Base-by-base conservation (phyloP, 2,888 invertebrate species). In the Heliconius sara region DNA sequence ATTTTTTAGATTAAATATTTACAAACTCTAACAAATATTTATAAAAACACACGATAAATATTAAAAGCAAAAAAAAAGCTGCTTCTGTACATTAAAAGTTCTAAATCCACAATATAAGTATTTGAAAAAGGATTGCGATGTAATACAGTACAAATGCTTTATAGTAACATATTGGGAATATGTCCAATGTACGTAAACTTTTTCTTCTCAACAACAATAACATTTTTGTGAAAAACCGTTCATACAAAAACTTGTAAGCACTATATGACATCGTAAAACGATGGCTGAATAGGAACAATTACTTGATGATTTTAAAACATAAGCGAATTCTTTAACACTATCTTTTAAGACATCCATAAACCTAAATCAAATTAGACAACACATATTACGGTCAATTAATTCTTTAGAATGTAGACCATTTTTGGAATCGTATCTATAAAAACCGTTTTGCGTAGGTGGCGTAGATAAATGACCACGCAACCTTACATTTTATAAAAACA, bases 391-490 rank as follows among this genome's bases (percentile, higher is more conserved):
- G 84, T 84, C 82, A 83, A 76, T 79, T 82, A 65, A 75, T 19
- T 86, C 85, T 85, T 88, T 86, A 85, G 86, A 82, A 78, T 70
- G 68, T 72, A 66, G 72, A 79, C 79, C 81, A 81, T 81, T 78
- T 81, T 81, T 52, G 81, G 82, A 77, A 74, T 52, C 30, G 60
- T 66, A 81, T 76, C 78, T 63, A 66, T 77, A 63, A 66, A 67
- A 75, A 73, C 22, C 34, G 86, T 87, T 87, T 86, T 86, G 88
- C 89, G 92, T 92, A 88, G 91, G 90, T 66, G 76, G 63, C 43
- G 43, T 25, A 43, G 43, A 43, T 43, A 16, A 43, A 75, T 75
- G 39, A 25, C 27, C 34, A 22, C 19, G 39, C 60, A 60, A 47
- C 65, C 63, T 75, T 60, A 60, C 34, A 73, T 34, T 60, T 30